A percentile compares a stretch with the other conserved stretches of the same genome.
Evolutionary conservation across 2,113 vertebrate species (phyloP).

Genomic region (Oncorhynchus clarkii): DNA sequence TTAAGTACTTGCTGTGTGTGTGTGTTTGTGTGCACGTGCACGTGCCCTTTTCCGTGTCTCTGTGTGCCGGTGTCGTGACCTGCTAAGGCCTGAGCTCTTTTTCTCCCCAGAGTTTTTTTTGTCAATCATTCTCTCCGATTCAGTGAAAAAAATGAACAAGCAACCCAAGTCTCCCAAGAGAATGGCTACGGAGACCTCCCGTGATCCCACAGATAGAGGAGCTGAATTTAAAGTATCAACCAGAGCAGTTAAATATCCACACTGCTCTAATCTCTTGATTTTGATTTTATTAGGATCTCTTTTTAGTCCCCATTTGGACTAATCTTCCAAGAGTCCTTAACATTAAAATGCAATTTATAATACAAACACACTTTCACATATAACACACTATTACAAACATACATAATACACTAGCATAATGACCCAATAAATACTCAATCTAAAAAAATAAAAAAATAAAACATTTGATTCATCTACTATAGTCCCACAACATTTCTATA

Average conservation of each 20-base stretch:
- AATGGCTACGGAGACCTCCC: slow-evolving; percentile 71
- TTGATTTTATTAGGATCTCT: background rate
- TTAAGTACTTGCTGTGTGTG: too few relatives aligned
- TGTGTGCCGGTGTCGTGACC: slow-evolving; percentile 59
- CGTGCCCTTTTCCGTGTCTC: too few relatives aligned
- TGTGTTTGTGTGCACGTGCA: background rate
- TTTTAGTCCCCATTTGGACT: too few relatives aligned
- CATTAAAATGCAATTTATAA: too few relatives aligned
- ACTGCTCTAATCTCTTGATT: slow-evolving; percentile 62
- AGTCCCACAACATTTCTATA: too few relatives aligned
- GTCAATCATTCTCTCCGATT: slow-evolving; percentile 76
- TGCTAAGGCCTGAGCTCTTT: slow-evolving; percentile 54
- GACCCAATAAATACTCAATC: too few relatives aligned
- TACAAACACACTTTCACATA: too few relatives aligned
- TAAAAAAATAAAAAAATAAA: too few relatives aligned
- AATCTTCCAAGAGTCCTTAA: too few relatives aligned
- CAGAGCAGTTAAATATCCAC: slow-evolving; percentile 57
- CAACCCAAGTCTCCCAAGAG: slow-evolving; percentile 53
- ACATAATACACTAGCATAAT: too few relatives aligned
- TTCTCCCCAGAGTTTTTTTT: slow-evolving; percentile 69
- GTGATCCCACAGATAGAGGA: slow-evolving; percentile 56
- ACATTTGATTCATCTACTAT: too few relatives aligned
- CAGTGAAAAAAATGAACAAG: slow-evolving; percentile 31
- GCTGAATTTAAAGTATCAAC: slow-evolving; percentile 66
- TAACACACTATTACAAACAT: too few relatives aligned